These are phyloP conservation scores for Pimpla rufipes DNA, from an alignment of 2,888 invertebrate genomes.

Conservation along the genomic window DNA sequence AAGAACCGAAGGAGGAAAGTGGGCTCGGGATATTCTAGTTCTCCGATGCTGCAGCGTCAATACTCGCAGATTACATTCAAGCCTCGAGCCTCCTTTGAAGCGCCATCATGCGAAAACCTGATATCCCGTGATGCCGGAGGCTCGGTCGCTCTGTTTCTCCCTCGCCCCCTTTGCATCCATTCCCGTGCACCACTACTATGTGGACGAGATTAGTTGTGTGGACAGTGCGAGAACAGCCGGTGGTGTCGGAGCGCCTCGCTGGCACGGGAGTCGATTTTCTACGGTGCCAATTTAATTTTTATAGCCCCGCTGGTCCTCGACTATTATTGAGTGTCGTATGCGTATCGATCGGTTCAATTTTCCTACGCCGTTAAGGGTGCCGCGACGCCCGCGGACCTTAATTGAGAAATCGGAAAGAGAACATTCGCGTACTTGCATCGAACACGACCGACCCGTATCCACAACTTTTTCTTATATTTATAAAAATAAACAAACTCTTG, in stretches of 20 bases:
- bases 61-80: conserved; percentile 73
- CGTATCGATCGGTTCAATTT: conserved; percentile 69
- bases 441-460: background rate
- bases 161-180: conserved; percentile 36
- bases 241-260: conserved; percentile 25
- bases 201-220: conserved; percentile 57
- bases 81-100: conserved; percentile 68
- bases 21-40: conserved; percentile 16
- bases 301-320: conserved; percentile 59
- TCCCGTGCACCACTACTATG: conserved; percentile 29
- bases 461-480: conserved; percentile 13
- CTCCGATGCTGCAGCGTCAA: conserved; percentile 61
- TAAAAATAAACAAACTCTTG: background rate
- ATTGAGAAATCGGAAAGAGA: conserved; percentile 56
- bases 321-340: conserved; percentile 58
- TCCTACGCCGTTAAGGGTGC: conserved; percentile 48
- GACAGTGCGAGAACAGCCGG: conserved; percentile 52
- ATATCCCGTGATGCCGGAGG: conserved; percentile 60
- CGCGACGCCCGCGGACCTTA: conserved; percentile 32
- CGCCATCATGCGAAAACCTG: conserved; percentile 72
- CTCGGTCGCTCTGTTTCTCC: conserved; percentile 25
- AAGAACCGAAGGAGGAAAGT: conserved; percentile 27
- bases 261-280: conserved; percentile 61
- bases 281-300: conserved; percentile 72
- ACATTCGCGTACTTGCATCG: conserved; percentile 5